Evolutionary conservation across 2,797 vertebrate genomes (phyloP), one percentile per base, ranked within the genome.

Genomic region (Xerus rutilus): DNA sequence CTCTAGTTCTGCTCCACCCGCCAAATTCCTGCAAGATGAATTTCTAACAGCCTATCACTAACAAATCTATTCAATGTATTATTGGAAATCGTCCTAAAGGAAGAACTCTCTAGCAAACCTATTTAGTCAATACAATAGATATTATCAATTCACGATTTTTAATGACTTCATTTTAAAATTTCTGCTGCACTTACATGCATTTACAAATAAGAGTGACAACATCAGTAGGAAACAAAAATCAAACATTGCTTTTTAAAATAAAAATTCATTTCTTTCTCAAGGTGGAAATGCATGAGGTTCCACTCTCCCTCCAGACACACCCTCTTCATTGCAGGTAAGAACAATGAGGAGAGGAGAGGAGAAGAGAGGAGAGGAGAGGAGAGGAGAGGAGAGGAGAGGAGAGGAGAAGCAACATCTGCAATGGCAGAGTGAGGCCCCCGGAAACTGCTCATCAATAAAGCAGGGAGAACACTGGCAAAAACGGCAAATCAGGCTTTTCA

Each of bases 291-390:
- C 74, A 30, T 4, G 21, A 47, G 14, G 21, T 35, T 47, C 32
- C 13, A 0, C 8, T 74, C 74, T 45, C 35, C 18, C 32, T 12
- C 30, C 28, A 52, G 12, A 20, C 1, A 10, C 4, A 0, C 32
- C 25, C n/a, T 78, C 39, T 11, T 39, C 21, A 30, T 32, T 69
- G 76, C 82, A 73, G 54, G 7, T 7, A 49, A 28, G n/a, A 30
- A 45, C 30, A 76, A 14, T 2, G 1, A 47, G 49, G 49, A 7
- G 73, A 18, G 0, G 47, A 4, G 47, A 49, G 47, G 47, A 49
- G 10, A 49, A 49, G 47, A 49, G 47, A 7, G 12, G 47, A 49
- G 47, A 12, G 47, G 47, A 49, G 47, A 2, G 47, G 47, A 49
- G 47, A 12, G 47, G 47, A 49, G 47, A 49, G 47, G 12, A 12